phyloP scores from a whole-genome alignment of 2,888 invertebrate species.

The Eretmocerus hayati region DNA sequence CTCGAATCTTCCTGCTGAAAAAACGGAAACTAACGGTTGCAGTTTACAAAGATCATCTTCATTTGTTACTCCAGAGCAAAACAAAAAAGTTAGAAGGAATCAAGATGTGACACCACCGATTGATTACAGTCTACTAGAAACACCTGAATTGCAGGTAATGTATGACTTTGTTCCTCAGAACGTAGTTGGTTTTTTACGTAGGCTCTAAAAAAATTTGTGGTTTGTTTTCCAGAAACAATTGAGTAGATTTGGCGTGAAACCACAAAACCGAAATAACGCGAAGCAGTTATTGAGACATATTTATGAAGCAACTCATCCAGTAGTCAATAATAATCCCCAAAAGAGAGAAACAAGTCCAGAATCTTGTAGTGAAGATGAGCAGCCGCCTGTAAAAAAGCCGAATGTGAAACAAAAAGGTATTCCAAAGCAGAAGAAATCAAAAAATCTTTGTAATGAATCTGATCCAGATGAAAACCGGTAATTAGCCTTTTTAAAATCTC shows the following conservation, averaged over 20 bases:
- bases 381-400: conserved; percentile 24
- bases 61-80: conserved; percentile 9
- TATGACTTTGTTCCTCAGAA: too few species aligned
- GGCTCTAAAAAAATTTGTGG: neutral
- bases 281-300: conserved; percentile 51
- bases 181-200: neutral
- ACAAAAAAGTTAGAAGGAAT: conserved; percentile 1
- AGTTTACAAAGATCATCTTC: conserved; percentile 5
- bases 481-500: too few species aligned
- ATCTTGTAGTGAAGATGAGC: conserved; percentile 19
- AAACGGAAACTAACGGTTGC: neutral
- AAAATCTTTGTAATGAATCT: too few species aligned
- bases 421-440: too few species aligned
- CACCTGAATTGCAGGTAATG: conserved; percentile 50
- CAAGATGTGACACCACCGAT: conserved; percentile 49
- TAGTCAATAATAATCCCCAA: neutral
- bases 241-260: conserved; percentile 51
- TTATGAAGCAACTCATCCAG: conserved; percentile 45
- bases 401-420: conserved; percentile 2
- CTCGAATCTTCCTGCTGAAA: conserved; percentile 15
- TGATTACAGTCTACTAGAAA: conserved; percentile 50
- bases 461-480: too few species aligned
- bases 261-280: conserved; percentile 50
- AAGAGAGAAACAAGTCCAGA: conserved; percentile 4
- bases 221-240: conserved; percentile 47